Evolutionary conservation across 2,797 vertebrate species (phyloP).

Genomic region (Sebastes iracundus): DNA sequence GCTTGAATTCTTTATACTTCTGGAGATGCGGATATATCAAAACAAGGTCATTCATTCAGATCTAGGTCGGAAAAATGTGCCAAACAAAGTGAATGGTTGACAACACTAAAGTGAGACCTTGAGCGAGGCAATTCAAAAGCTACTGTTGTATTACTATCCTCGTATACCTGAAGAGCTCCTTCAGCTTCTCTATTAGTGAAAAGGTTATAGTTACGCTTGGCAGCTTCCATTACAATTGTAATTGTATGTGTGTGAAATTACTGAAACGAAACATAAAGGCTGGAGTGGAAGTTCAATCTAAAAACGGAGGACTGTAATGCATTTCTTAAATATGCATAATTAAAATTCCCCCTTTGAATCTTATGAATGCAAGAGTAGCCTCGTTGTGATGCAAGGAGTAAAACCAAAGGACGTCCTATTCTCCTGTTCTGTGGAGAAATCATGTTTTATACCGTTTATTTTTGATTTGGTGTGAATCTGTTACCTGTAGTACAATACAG

Average conservation of each 20-base stretch:
- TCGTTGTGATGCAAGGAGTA: background rate
- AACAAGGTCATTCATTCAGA: background rate
- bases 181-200: background rate
- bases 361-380: background rate
- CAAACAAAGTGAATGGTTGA: background rate
- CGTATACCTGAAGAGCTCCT: background rate
- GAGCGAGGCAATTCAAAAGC: background rate
- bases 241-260: background rate
- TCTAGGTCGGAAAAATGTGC: background rate
- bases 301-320: background rate
- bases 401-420: background rate
- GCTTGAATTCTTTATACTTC: background rate
- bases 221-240: background rate
- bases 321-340: slow-evolving; percentile 8
- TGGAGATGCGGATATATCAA: background rate
- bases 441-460: background rate
- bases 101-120: background rate
- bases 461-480: background rate
- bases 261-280: background rate
- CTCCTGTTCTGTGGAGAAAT: background rate
- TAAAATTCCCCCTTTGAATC: slow-evolving; percentile 1
- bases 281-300: background rate
- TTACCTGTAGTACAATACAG: slow-evolving; percentile 98
- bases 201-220: background rate
- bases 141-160: background rate